Conservation (phyloP, 2,113 vertebrate genomes). For the Isichthys henryi region DNA sequence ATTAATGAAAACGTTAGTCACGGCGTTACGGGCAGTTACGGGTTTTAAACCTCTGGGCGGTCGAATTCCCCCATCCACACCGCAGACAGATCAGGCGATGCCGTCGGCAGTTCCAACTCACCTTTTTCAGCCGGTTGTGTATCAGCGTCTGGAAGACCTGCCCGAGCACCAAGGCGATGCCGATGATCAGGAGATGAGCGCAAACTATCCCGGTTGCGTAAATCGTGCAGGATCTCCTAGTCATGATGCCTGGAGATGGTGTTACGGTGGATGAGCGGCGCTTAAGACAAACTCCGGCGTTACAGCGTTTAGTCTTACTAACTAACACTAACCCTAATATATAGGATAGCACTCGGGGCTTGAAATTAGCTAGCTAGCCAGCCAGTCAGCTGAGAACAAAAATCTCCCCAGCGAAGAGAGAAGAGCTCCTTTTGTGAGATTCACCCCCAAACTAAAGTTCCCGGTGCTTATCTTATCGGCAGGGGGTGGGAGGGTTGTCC, state of each 20-base stretch:
- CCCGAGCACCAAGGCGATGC: constrained; percentile 64
- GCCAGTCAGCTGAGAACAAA: not conserved
- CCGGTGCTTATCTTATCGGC: not conserved
- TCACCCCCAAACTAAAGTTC: not conserved
- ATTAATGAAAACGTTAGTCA: not conserved
- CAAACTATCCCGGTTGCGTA: constrained; percentile 66
- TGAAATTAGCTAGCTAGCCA: not conserved
- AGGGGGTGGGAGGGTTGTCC: not conserved
- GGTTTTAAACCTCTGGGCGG: not conserved
- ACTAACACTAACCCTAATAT: not conserved
- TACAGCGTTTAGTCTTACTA: not conserved
- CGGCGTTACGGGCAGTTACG: not conserved
- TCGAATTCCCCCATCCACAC: not conserved
- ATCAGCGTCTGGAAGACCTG: constrained; percentile 71
- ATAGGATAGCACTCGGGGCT: not conserved
- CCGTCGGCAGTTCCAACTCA: constrained; percentile 30
- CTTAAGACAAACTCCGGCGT: not conserved
- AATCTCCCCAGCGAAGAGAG: not conserved
- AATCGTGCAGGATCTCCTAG: constrained; percentile 65
- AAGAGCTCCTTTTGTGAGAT: not conserved
- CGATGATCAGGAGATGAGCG: constrained; percentile 63
- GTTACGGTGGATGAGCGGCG: not conserved
- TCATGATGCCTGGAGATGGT: constrained; percentile 44
- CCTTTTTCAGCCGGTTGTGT: constrained; percentile 62
- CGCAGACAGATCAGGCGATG: not conserved